Percentiles rank a stretch among this genome's conserved stretches.
These are phyloP conservation scores for Patella depressa DNA, from an alignment of 2,888 invertebrate species.

Conservation along the genomic window DNA sequence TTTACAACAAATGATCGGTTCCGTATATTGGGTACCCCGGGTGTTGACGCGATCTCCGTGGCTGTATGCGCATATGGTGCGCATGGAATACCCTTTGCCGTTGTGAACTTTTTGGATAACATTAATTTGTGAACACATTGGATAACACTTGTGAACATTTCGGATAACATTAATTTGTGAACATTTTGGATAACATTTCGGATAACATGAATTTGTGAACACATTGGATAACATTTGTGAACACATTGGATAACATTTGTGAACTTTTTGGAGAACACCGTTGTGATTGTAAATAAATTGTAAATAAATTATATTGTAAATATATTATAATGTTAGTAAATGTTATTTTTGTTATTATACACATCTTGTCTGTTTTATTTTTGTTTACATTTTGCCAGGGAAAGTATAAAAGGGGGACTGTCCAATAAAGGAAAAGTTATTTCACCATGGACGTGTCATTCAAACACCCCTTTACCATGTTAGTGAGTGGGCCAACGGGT, in stretches of 20 bases:
- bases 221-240: too few species aligned
- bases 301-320: too few species aligned
- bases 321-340: too few species aligned
- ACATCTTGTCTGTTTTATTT: too few species aligned
- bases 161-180: neutral
- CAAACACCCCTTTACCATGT: neutral
- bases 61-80: neutral
- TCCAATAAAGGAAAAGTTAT: neutral
- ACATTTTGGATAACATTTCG: too few species aligned
- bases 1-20: neutral
- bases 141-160: neutral
- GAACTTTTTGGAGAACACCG: neutral
- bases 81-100: neutral
- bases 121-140: too few species aligned
- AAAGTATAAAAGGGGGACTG: neutral
- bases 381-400: neutral
- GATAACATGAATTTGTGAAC: neutral
- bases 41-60: neutral
- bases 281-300: too few species aligned
- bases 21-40: neutral
- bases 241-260: neutral
- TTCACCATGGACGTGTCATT: neutral
- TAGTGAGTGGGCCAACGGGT: neutral
- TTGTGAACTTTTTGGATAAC: neutral
- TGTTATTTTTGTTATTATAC: too few species aligned